phyloP scores from a whole-genome alignment of 2,797 vertebrate species.

The Perodicticus potto region DNA sequence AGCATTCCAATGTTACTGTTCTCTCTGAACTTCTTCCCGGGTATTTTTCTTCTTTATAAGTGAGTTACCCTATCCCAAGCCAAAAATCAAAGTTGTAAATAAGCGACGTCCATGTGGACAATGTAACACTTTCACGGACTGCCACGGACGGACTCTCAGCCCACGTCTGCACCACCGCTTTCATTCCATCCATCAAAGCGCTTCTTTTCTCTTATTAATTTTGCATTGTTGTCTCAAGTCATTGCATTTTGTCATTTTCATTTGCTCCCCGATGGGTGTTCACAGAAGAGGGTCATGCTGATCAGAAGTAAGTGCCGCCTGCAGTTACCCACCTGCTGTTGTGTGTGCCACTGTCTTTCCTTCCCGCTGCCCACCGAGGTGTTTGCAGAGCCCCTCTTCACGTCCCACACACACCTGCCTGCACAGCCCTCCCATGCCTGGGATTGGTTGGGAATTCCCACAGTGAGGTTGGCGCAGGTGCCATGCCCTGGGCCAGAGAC shows the following conservation, averaged over 20 bases:
- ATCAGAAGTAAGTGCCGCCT: conserved; percentile 85
- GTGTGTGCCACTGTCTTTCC: conserved; percentile 73
- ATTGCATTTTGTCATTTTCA: conserved; percentile 87
- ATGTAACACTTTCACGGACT: background rate
- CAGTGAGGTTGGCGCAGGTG: rapidly evolving
- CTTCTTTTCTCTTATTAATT: conserved; percentile 69
- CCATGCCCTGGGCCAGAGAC: background rate
- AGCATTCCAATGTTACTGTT: background rate
- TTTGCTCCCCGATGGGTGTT: conserved; percentile 87
- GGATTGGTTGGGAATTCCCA: background rate
- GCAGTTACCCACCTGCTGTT: background rate
- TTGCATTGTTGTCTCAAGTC: conserved; percentile 83
- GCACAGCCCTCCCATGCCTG: background rate
- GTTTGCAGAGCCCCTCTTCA: background rate
- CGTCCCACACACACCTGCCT: background rate
- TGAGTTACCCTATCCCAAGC: rapidly evolving
- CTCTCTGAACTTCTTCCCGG: background rate
- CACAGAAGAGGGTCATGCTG: conserved; percentile 88
- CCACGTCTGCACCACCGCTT: background rate
- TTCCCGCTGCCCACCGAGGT: background rate
- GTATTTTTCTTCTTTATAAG: rapidly evolving
- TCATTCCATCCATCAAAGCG: conserved; percentile 1
- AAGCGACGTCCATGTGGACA: rapidly evolving
- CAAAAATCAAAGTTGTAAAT: background rate
- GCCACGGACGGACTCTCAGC: rapidly evolving